Conservation (phyloP, 2,888 invertebrate genomes). For the Arge pagana region DNA sequence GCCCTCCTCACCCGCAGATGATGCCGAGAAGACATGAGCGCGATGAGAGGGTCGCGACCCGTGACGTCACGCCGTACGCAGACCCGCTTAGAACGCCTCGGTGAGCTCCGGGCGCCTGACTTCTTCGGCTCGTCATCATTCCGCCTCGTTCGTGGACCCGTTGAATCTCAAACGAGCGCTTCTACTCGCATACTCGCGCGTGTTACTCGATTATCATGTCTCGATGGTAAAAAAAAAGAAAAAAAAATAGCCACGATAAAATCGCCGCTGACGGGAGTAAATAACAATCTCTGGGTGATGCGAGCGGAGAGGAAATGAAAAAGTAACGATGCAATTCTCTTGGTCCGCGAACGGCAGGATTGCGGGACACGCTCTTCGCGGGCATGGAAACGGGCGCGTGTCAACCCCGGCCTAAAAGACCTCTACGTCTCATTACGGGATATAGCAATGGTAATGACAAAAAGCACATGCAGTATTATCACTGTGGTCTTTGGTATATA, state of each 20-base stretch:
- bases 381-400: neutral
- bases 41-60: constrained; percentile 39
- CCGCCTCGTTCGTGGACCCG: too few species aligned
- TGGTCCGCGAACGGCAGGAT: neutral
- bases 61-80: constrained; percentile 38
- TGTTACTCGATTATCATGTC: neutral
- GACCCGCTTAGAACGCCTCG: neutral
- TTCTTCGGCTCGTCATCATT: too few species aligned
- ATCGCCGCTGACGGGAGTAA: too few species aligned
- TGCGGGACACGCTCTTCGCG: neutral
- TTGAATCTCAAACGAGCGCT: too few species aligned
- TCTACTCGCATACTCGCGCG: too few species aligned
- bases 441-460: constrained; percentile 48
- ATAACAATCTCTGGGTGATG: too few species aligned
- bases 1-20: constrained; percentile 20
- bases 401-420: constrained; percentile 6
- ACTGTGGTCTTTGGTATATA: constrained; percentile 42
- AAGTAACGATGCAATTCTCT: too few species aligned
- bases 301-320: too few species aligned
- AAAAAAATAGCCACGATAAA: too few species aligned
- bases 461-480: constrained; percentile 52
- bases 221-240: too few species aligned
- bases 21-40: constrained; percentile 32
- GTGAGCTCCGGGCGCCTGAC: too few species aligned
- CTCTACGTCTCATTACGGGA: constrained; percentile 44